Evolutionary conservation across 1,140 invertebrate species (phyloP).

Genomic region (Brachionus sp.): DNA sequence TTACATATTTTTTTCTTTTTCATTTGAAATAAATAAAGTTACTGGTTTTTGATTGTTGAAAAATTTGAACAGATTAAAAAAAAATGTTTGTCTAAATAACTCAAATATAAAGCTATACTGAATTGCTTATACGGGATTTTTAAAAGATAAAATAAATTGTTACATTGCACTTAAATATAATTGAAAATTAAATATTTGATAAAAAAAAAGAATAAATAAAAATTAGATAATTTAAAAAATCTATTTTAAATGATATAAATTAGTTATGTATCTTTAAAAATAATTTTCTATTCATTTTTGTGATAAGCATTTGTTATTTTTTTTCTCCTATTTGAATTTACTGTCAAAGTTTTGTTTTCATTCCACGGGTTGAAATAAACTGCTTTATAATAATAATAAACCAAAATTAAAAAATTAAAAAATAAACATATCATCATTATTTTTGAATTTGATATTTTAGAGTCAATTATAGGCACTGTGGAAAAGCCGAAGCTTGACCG

Average conservation of each 20-base stretch:
- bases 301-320: neutral
- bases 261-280: neutral
- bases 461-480: neutral
- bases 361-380: constrained; percentile 10
- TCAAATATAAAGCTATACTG: too few relatives aligned
- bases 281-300: neutral
- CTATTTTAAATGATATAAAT: too few relatives aligned
- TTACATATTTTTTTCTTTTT: too few relatives aligned
- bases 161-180: neutral
- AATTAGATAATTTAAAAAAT: too few relatives aligned
- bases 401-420: neutral
- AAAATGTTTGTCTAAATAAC: too few relatives aligned
- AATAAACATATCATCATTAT: neutral
- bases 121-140: too few relatives aligned
- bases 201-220: too few relatives aligned
- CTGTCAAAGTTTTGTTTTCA: neutral
- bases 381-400: constrained; percentile 35
- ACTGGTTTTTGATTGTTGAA: too few relatives aligned
- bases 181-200: too few relatives aligned
- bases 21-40: too few relatives aligned
- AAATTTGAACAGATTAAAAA: too few relatives aligned
- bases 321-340: neutral
- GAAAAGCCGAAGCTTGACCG: neutral
- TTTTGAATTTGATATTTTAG: neutral
- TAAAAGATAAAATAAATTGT: neutral